Evolutionary conservation across 2,113 vertebrate genomes (phyloP), one percentile per base, ranked within the genome.

Genomic region (Brachypodius melanocephalos): DNA sequence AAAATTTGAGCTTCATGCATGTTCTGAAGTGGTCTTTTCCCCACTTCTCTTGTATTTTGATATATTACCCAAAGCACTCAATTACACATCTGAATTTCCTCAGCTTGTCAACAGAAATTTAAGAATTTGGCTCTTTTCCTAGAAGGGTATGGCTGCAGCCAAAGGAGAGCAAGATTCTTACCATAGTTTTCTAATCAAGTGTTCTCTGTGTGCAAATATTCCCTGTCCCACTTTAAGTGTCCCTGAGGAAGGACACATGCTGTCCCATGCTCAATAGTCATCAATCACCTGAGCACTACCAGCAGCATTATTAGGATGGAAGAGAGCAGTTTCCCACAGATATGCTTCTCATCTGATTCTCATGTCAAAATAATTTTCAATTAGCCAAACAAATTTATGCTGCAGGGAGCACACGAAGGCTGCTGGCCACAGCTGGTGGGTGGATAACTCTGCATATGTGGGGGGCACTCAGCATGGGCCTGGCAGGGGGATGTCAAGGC

Each of bases 91-190:
- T 85, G 55, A 89, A 91, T 76, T 58, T 88, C 71, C 51, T 72
- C 63, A 93, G 49, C 63, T 66, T 94, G 65, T 89, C 84, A 95
- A 68, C 29, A 72, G 49, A 85, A 86, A 72, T 90, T 32, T 55
- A 93, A 89, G 48, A 88, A 84, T 82, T 65, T 93, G 65, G 32
- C 51, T 87, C 48, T 69, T 85, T 55, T 93, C 66, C 69, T 49
- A 66, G 65, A 93, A 66, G 17, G 17, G 10, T 67, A 83, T 32
- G 46, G 76, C 54, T 89, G 63, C 25, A 80, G 54, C 16, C 87
- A 61, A 12, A 85, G 49, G 46, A 87, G 14, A 92, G 48, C 40
- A 91, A 94, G 77, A 95, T 94, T 93, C 63, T 93, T 96, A 52
- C 69, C 90, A 94, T 51, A 93, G 63, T 67, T 93, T 92, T 77